Percentiles rank a stretch among this genome's conserved stretches.
phyloP scores from a whole-genome alignment of 2,888 invertebrate species.

The Parochlus steinenii region DNA sequence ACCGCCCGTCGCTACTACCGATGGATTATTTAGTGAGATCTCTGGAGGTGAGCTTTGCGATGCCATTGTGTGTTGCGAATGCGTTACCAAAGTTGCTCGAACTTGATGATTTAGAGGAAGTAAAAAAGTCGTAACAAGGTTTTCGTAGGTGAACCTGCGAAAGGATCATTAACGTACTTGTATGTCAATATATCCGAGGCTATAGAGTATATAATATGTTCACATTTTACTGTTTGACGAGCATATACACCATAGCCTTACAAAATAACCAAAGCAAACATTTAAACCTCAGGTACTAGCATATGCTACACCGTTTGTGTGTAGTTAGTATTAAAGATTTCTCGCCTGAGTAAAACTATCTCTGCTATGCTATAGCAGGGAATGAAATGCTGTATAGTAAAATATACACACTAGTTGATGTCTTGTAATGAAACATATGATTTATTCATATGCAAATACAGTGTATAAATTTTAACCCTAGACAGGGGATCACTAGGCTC shows the following conservation, averaged over 20 bases:
- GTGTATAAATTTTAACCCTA: not conserved
- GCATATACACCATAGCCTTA: too few species aligned
- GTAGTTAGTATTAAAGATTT: slow-evolving; percentile 21
- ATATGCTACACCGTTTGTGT: slow-evolving; percentile 18
- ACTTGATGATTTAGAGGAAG: too few species aligned
- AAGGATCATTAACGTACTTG: too few species aligned
- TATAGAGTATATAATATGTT: too few species aligned
- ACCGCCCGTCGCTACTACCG: slow-evolving; percentile 56
- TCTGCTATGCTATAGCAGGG: not conserved
- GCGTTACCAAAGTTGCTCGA: too few species aligned
- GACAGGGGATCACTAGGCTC: not conserved
- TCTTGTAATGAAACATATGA: not conserved
- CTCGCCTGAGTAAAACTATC: not conserved
- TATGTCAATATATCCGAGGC: too few species aligned
- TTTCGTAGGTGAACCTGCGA: too few species aligned
- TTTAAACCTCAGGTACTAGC: slow-evolving; percentile 14
- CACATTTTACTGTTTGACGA: too few species aligned
- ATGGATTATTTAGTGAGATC: slow-evolving; percentile 47
- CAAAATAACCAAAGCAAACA: slow-evolving; percentile 21
- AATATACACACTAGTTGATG: not conserved
- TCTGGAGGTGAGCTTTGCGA: slow-evolving; percentile 37
- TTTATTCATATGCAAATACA: not conserved
- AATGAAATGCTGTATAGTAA: not conserved
- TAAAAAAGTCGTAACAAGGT: too few species aligned
- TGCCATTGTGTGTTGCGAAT: slow-evolving; percentile 34